These are phyloP conservation scores for Prinia subflava DNA, from an alignment of 2,113 vertebrate species.

Conservation along the genomic window DNA sequence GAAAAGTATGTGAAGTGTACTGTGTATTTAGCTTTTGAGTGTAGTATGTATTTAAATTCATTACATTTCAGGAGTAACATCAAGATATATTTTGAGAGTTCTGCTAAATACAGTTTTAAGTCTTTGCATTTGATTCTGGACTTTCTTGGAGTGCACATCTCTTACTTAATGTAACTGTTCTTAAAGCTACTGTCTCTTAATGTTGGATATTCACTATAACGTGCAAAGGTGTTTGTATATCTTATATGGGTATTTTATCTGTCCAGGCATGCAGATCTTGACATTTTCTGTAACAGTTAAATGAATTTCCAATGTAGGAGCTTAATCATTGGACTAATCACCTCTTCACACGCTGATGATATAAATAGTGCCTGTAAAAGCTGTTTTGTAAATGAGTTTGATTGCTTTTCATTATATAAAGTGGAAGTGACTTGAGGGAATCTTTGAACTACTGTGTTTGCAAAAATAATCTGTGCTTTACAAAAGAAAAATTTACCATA, in stretches of 20 bases:
- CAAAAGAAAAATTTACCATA: not conserved
- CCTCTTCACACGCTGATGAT: not conserved
- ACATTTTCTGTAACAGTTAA: not conserved
- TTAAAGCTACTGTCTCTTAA: not conserved
- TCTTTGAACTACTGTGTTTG: not conserved
- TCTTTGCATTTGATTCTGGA: not conserved
- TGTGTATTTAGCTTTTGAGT: not conserved
- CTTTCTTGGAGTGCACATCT: not conserved
- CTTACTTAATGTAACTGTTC: not conserved
- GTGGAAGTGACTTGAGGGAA: conserved; percentile 40
- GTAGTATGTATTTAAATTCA: not conserved
- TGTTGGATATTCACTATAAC: not conserved
- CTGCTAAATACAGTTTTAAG: not conserved
- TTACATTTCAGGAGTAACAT: not conserved
- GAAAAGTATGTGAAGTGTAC: not conserved
- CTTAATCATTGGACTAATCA: not conserved
- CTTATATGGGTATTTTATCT: not conserved
- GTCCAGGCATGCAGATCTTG: not conserved
- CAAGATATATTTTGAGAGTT: not conserved
- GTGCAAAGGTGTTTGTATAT: not conserved
- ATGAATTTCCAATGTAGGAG: not conserved
- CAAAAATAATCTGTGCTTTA: not conserved
- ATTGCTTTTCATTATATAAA: not conserved
- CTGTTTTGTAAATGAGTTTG: not conserved
- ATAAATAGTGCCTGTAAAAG: not conserved